phyloP scores from a whole-genome alignment of 2,113 vertebrate species.

The Propithecus coquereli region DNA sequence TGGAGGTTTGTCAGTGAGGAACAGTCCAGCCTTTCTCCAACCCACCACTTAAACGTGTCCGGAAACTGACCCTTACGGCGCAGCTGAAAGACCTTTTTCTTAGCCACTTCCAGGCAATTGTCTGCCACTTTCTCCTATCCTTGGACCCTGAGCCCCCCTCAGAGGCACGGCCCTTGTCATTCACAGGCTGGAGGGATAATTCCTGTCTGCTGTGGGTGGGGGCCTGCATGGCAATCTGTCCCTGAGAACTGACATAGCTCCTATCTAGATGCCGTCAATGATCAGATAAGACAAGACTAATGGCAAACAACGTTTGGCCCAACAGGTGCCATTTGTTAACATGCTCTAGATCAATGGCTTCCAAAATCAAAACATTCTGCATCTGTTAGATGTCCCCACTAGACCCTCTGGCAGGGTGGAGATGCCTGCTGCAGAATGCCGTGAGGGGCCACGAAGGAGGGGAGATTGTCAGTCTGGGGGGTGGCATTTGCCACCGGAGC shows the following conservation, averaged over 20 bases:
- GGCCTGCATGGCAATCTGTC: not conserved
- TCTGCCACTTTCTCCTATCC: not conserved
- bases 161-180: not conserved
- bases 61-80: not conserved
- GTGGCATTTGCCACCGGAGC: not conserved
- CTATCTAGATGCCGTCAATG: not conserved
- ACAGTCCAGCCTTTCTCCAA: not conserved
- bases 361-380: conserved; percentile 63
- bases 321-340: conserved; percentile 64
- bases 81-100: not conserved
- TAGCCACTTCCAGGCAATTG: not conserved
- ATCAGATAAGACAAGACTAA: conserved; percentile 62
- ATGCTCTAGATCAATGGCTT: conserved; percentile 51
- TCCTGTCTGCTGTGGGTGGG: not conserved
- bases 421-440: not conserved
- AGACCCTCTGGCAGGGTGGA: not conserved
- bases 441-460: not conserved
- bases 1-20: not conserved
- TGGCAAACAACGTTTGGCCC: conserved; percentile 20
- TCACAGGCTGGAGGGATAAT: not conserved
- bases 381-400: conserved; percentile 32
- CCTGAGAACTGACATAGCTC: not conserved
- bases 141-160: not conserved
- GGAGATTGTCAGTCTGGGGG: not conserved
- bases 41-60: not conserved